phyloP scores from a whole-genome alignment of 2,888 invertebrate species.

The Criorhina ranunculi region DNA sequence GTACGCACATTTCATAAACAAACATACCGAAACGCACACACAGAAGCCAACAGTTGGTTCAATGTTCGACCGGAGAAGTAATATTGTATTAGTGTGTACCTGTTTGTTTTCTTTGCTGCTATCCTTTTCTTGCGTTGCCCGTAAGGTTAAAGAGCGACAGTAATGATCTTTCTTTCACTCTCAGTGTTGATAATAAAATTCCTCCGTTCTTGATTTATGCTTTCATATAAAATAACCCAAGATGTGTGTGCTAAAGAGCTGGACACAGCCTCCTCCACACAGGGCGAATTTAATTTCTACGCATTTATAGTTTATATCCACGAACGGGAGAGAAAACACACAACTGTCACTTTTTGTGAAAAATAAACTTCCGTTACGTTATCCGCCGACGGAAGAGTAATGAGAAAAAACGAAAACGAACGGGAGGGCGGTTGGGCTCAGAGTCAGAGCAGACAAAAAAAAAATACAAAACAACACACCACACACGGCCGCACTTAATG shows the following conservation, averaged over 20 bases:
- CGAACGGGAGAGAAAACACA: slow-evolving; percentile 21
- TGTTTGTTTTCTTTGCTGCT: slow-evolving; percentile 65
- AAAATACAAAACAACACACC: slow-evolving; percentile 61
- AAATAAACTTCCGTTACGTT: slow-evolving; percentile 62
- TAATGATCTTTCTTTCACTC: slow-evolving; percentile 51
- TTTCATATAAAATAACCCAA: slow-evolving; percentile 31
- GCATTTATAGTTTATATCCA: slow-evolving; percentile 45
- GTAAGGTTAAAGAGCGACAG: slow-evolving; percentile 57
- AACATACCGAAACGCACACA: slow-evolving; percentile 56
- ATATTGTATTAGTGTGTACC: slow-evolving; percentile 57
- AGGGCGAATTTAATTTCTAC: slow-evolving; percentile 43
- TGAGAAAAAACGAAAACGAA: slow-evolving; percentile 16
- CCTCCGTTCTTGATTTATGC: slow-evolving; percentile 60
- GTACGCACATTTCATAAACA: slow-evolving; percentile 59
- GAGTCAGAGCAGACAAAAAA: slow-evolving; percentile 36
- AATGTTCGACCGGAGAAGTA: slow-evolving; percentile 35
- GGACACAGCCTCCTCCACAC: slow-evolving; percentile 6
- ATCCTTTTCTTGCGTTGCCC: slow-evolving; percentile 54
- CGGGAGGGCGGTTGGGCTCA: slow-evolving; percentile 57
- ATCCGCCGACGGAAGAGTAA: slow-evolving; percentile 30
- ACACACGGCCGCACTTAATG: slow-evolving; percentile 63
- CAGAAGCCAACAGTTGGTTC: slow-evolving; percentile 66
- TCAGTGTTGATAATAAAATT: slow-evolving; percentile 52
- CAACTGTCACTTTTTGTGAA: slow-evolving; percentile 56
- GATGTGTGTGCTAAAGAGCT: slow-evolving; percentile 25